Percentiles rank a stretch among this genome's conserved stretches.
Evolutionary conservation across 2,888 invertebrate species (phyloP).

Genomic region (Acrobasis repandana): DNA sequence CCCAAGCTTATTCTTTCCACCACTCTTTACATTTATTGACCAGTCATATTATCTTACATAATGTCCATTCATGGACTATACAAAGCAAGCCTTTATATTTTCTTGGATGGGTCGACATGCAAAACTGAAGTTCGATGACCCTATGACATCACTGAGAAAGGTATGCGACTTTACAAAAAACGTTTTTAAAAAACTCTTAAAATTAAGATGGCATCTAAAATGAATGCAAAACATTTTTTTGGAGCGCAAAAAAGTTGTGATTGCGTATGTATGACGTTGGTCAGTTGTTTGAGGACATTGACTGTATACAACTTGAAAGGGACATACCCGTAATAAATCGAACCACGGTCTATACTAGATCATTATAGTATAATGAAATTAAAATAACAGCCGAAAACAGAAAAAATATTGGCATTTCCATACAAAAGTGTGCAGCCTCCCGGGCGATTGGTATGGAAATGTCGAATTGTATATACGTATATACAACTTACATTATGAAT

Average conservation of each 20-base stretch:
- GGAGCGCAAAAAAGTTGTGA: not conserved
- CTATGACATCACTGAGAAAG: conserved; percentile 36
- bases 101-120: conserved; percentile 1
- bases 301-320: not conserved
- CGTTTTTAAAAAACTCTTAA: not conserved
- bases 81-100: conserved; percentile 3
- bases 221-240: not conserved
- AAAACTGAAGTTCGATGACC: conserved; percentile 17
- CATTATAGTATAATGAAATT: too few species aligned
- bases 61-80: conserved; percentile 12
- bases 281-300: not conserved
- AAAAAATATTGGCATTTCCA: too few species aligned
- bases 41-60: conserved; percentile 16
- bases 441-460: too few species aligned
- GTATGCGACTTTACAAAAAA: conserved; percentile 9
- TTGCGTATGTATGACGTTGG: not conserved
- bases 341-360: too few species aligned
- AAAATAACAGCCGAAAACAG: too few species aligned
- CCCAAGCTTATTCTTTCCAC: not conserved
- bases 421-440: too few species aligned
- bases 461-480: too few species aligned
- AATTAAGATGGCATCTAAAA: not conserved
- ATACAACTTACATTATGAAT: too few species aligned
- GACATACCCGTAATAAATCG: too few species aligned
- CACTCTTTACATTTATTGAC: not conserved